These are phyloP conservation scores for Dinothrombium tinctorium DNA, from an alignment of 1,140 invertebrate genomes.

Conservation along the genomic window DNA sequence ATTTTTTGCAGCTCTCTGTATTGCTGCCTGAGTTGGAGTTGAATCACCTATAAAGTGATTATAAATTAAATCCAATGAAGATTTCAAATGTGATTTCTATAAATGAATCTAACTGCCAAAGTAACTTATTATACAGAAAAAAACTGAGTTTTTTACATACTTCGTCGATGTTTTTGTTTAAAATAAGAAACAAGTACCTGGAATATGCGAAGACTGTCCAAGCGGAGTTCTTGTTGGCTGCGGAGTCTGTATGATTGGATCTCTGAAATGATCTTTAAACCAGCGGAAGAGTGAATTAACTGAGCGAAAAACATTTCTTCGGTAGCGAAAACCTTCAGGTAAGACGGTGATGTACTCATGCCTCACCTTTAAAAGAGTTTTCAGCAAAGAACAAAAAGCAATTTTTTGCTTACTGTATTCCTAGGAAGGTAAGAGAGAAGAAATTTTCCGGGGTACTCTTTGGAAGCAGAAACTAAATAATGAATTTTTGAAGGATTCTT, in stretches of 20 bases:
- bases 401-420: conserved; percentile 23
- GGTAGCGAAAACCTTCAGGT: conserved; percentile 74
- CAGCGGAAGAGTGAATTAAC: conserved; percentile 63
- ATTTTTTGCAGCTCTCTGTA: conserved; percentile 44
- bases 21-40: conserved; percentile 31
- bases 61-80: background rate
- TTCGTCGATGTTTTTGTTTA: too few relatives aligned
- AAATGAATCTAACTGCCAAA: too few relatives aligned
- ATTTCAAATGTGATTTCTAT: too few relatives aligned
- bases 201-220: too few relatives aligned
- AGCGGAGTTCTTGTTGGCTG: background rate
- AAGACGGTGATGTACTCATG: conserved; percentile 80
- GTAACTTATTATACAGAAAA: too few relatives aligned
- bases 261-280: conserved; percentile 94
- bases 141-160: too few relatives aligned
- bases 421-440: conserved; percentile 76
- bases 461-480: conserved; percentile 62
- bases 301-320: conserved; percentile 62
- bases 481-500: conserved; percentile 68
- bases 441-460: conserved; percentile 82
- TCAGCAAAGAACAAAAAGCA: conserved; percentile 5
- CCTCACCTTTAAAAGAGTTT: too few relatives aligned
- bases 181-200: too few relatives aligned
- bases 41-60: too few relatives aligned
- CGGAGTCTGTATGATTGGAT: conserved; percentile 32